Evolutionary conservation across 1,140 invertebrate species (phyloP).

Genomic region (Eufriesea mexicana): DNA sequence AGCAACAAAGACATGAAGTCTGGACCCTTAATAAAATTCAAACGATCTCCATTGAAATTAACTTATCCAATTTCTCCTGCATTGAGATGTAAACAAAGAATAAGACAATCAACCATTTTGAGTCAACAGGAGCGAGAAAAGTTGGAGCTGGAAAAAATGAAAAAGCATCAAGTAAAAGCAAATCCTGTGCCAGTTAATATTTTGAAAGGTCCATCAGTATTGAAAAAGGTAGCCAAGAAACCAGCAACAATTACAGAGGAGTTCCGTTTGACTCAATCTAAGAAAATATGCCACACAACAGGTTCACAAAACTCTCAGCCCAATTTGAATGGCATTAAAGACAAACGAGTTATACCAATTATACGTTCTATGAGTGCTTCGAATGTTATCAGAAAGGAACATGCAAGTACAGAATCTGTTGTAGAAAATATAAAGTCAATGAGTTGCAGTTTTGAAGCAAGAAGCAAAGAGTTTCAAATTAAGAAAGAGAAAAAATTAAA

Average conservation of each 20-base stretch:
- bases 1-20: conserved; percentile 65
- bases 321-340: conserved; percentile 15
- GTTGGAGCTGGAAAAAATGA: conserved; percentile 74
- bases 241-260: conserved; percentile 70
- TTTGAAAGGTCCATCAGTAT: conserved; percentile 51
- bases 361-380: conserved; percentile 55
- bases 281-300: not conserved
- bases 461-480: conserved; percentile 78
- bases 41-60: conserved; percentile 63
- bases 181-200: conserved; percentile 70
- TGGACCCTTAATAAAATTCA: conserved; percentile 58
- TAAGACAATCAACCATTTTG: conserved; percentile 62
- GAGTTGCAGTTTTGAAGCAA: conserved; percentile 80
- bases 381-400: conserved; percentile 61
- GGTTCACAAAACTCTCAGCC: not conserved
- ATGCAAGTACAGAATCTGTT: conserved; percentile 54
- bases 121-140: conserved; percentile 75
- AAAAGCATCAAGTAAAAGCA: conserved; percentile 73
- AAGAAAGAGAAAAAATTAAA: conserved; percentile 83
- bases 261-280: conserved; percentile 68
- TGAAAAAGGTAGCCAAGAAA: conserved; percentile 72
- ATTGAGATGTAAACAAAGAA: conserved; percentile 76
- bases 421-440: conserved; percentile 72
- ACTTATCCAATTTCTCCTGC: conserved; percentile 80
- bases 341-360: conserved; percentile 57